Percentiles rank a stretch among this genome's conserved stretches.
phyloP scores from a whole-genome alignment of 2,888 invertebrate genomes.

The Mythimna pallens region DNA sequence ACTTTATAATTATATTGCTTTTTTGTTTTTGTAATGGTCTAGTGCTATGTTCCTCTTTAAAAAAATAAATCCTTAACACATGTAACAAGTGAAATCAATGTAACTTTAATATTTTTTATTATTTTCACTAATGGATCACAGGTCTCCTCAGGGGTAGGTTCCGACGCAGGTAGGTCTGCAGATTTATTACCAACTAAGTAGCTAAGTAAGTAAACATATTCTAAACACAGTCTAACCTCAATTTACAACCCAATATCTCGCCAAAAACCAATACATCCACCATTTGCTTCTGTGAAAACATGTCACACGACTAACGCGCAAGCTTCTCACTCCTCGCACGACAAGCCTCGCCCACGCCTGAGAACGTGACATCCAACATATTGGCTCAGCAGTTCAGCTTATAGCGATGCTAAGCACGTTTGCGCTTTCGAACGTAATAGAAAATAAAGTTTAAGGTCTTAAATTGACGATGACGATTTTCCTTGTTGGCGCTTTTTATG shows the following conservation, averaged over 20 bases:
- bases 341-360: conserved; percentile 43
- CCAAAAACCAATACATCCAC: conserved; percentile 9
- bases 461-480: conserved; percentile 43
- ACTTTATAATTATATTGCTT: conserved; percentile 10
- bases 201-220: neutral
- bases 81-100: neutral
- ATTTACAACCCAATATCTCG: conserved; percentile 1
- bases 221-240: neutral
- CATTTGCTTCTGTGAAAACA: conserved; percentile 17
- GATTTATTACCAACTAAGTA: neutral
- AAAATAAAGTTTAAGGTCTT: conserved; percentile 58
- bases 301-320: conserved; percentile 18
- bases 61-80: no score
- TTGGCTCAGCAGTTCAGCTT: conserved; percentile 44
- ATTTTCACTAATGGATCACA: neutral
- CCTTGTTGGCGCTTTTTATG: conserved; percentile 24
- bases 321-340: conserved; percentile 19
- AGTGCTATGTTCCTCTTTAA: neutral
- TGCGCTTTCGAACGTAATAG: conserved; percentile 44
- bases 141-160: neutral
- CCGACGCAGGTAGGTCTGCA: neutral
- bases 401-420: conserved; percentile 56
- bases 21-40: neutral
- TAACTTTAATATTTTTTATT: neutral
- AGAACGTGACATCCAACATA: conserved; percentile 61